Evolutionary conservation across 2,113 vertebrate genomes (phyloP), one percentile per base, ranked within the genome.

Genomic region (Nyctibius bracteatus): DNA sequence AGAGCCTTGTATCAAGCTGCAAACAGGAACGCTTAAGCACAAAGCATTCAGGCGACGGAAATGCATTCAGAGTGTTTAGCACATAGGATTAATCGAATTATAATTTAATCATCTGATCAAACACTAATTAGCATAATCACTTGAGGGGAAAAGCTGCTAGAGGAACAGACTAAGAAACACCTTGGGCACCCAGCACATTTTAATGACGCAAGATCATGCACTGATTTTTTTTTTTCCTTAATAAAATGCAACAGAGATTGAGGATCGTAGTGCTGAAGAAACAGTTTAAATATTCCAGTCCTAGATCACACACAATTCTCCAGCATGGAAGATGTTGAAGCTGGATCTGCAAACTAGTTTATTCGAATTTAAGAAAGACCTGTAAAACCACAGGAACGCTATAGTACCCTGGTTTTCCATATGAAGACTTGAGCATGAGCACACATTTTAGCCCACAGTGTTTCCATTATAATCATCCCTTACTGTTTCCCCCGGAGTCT

Each of bases 61-160:
- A 99, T 97, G 95, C 98, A 98, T 98, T 98, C 98, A 94, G 96
- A 98, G 98, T 97, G 16, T 98, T 99, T 98, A 98, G 98, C 98
- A 95, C 97, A 97, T 97, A 95, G 98, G 98, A 99, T 98, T 98
- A 98, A 99, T 98, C 97, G 87, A 98, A 98, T 98, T 98, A 98
- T 98, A 98, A 99, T 99, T 98, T 98, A 99, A 99, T 99, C 99
- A 99, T 99, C 98, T 99, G 98, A 99, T 99, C 99, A 99, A 99
- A 99, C 98, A 98, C 97, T 98, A 98, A 99, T 99, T 99, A 99
- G 97, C 98, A 99, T 99, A 99, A 99, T 98, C 98, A 99, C 98
- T 98, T 98, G 98, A 99, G 98, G 98, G 98, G 98, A 98, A 98
- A 97, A 98, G 97, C 96, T 98, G 98, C 98, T 98, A 97, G 96